Evolutionary conservation across 2,888 invertebrate species (phyloP).

Genomic region (Saturnia japonica): DNA sequence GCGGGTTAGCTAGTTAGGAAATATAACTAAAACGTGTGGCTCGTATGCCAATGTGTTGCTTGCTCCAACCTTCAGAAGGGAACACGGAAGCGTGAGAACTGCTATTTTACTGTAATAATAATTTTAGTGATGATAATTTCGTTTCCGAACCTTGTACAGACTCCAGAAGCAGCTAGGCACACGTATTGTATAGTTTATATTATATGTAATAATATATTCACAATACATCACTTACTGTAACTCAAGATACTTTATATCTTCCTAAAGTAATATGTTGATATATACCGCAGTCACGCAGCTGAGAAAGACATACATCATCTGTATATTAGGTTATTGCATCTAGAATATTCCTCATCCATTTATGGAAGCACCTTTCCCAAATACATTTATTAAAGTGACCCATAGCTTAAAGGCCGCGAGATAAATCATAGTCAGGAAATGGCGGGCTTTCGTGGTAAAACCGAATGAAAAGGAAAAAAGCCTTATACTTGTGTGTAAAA

Average conservation of each 20-base stretch:
- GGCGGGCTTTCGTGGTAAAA: slow-evolving; percentile 64
- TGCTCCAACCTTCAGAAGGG: background rate
- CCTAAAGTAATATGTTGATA: background rate
- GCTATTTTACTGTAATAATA: background rate
- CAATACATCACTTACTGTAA: background rate
- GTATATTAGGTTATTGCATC: slow-evolving; percentile 71
- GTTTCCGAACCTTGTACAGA: background rate
- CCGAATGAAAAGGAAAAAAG: slow-evolving; percentile 65
- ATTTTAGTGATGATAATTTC: background rate
- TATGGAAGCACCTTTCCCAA: slow-evolving; percentile 70
- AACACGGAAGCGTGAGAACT: background rate
- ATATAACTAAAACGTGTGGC: too few species aligned
- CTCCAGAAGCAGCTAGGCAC: background rate
- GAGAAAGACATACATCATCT: slow-evolving; percentile 50
- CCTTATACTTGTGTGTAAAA: slow-evolving; percentile 31
- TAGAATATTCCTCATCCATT: slow-evolving; percentile 69
- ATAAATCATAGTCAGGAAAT: slow-evolving; percentile 80
- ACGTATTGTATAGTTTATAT: background rate
- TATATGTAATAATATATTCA: background rate
- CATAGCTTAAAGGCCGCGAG: slow-evolving; percentile 70
- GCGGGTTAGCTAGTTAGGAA: too few species aligned
- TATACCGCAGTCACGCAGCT: slow-evolving; percentile 33
- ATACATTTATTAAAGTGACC: slow-evolving; percentile 81
- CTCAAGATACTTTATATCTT: slow-evolving; percentile 4
- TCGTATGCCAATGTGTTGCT: too few species aligned